phyloP scores from a whole-genome alignment of 2,113 vertebrate species.

The Amphiprion ocellaris region DNA sequence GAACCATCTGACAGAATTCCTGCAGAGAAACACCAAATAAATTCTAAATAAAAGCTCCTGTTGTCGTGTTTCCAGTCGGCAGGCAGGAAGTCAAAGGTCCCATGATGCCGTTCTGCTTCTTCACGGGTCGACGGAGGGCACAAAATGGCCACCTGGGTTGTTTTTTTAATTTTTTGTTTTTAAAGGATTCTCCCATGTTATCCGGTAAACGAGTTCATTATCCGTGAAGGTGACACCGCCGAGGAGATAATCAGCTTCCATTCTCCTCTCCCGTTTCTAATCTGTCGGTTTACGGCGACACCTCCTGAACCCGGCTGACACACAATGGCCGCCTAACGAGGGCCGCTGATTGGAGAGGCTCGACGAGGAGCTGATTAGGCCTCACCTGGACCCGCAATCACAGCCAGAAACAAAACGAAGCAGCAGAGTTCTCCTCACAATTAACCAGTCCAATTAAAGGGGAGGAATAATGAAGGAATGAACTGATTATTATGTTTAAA shows the following conservation, averaged over 20 bases:
- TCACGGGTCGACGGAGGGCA: constrained; percentile 46
- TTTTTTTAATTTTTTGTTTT: background rate
- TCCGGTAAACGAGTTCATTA: constrained; percentile 34
- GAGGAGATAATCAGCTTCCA: constrained; percentile 62
- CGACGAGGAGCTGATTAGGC: constrained; percentile 57
- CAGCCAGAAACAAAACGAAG: background rate
- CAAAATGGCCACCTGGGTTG: background rate
- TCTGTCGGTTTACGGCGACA: constrained; percentile 66
- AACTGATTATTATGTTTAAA: background rate
- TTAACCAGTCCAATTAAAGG: constrained; percentile 11
- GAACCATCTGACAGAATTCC: no score
- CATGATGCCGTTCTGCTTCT: constrained; percentile 26
- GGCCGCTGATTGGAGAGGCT: constrained; percentile 65
- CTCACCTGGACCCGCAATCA: constrained; percentile 2
- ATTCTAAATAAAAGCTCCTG: background rate
- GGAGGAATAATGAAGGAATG: background rate
- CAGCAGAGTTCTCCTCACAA: constrained; percentile 16
- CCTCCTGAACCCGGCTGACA: constrained; percentile 52
- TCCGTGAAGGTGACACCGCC: constrained; percentile 48
- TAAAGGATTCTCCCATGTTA: background rate
- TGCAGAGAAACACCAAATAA: no score
- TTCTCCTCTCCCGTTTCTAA: constrained; percentile 59
- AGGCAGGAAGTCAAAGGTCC: constrained; percentile 27
- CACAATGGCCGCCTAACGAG: constrained; percentile 74
- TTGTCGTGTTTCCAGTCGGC: constrained; percentile 40